These are phyloP conservation scores for Callipepla californica DNA, from an alignment of 2,113 vertebrate species.

Conservation along the genomic window DNA sequence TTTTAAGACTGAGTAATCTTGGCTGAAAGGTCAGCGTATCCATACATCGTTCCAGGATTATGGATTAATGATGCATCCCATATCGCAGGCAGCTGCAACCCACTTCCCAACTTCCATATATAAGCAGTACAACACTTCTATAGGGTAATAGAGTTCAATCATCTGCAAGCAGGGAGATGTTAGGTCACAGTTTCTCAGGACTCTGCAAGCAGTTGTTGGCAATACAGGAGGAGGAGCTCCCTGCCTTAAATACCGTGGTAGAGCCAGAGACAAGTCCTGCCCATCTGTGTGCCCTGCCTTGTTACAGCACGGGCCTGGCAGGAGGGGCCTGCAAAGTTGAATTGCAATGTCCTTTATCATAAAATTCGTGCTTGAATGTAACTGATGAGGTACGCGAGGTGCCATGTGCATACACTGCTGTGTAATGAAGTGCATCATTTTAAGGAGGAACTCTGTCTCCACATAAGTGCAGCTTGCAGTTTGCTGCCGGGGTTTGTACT, in stretches of 20 bases:
- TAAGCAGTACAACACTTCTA: neutral
- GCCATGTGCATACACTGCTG: neutral
- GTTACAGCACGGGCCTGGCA: neutral
- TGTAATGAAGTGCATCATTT: neutral
- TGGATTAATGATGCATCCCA: slow-evolving; percentile 50
- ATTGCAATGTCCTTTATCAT: neutral
- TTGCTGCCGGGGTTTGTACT: neutral
- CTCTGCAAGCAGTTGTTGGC: slow-evolving; percentile 17
- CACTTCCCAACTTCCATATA: slow-evolving; percentile 9
- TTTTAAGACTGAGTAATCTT: slow-evolving; percentile 56
- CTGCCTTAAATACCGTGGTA: neutral
- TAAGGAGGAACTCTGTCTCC: neutral
- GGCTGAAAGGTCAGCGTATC: slow-evolving; percentile 22
- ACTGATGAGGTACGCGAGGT: neutral
- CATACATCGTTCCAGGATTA: slow-evolving; percentile 29
- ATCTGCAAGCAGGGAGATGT: slow-evolving; percentile 26
- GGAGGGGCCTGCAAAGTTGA: neutral
- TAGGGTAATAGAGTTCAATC: slow-evolving; percentile 29
- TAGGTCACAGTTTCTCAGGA: slow-evolving; percentile 40
- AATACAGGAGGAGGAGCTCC: neutral
- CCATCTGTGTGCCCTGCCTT: neutral
- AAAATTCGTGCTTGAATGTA: neutral
- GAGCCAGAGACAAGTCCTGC: neutral
- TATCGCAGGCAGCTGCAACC: slow-evolving; percentile 55
- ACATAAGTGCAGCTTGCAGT: neutral